Evolutionary conservation across 2,113 vertebrate species (phyloP).

Genomic region (Bos indicus): DNA sequence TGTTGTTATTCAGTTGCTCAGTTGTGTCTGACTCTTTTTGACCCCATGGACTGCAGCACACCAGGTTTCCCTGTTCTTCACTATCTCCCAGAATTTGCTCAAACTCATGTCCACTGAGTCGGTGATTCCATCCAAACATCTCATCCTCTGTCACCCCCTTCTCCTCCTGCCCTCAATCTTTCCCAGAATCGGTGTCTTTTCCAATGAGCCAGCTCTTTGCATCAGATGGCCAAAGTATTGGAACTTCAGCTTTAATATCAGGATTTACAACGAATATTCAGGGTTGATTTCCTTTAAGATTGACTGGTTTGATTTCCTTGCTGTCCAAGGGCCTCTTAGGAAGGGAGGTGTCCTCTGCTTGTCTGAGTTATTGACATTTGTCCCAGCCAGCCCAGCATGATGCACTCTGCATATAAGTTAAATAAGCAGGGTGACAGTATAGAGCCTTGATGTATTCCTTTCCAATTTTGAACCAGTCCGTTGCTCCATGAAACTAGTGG

Average conservation of each 20-base stretch:
- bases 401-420: not conserved
- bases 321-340: not conserved
- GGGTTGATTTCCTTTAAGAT: not conserved
- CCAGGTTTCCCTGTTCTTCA: not conserved
- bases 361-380: not conserved
- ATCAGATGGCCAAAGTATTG: not conserved
- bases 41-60: not conserved
- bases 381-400: not conserved
- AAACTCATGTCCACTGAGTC: not conserved
- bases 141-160: not conserved
- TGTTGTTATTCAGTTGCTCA: not conserved
- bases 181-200: not conserved
- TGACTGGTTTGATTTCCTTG: not conserved
- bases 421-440: not conserved
- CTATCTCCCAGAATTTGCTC: not conserved
- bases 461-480: not conserved
- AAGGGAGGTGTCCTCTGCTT: not conserved
- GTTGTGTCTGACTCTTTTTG: not conserved
- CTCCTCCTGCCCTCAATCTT: not conserved
- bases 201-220: not conserved
- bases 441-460: not conserved
- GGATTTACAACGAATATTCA: not conserved
- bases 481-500: not conserved
- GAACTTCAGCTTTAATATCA: not conserved
- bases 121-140: not conserved